Base-by-base conservation (phyloP, 2,797 vertebrate genomes). In the Aulostomus chinensis region DNA sequence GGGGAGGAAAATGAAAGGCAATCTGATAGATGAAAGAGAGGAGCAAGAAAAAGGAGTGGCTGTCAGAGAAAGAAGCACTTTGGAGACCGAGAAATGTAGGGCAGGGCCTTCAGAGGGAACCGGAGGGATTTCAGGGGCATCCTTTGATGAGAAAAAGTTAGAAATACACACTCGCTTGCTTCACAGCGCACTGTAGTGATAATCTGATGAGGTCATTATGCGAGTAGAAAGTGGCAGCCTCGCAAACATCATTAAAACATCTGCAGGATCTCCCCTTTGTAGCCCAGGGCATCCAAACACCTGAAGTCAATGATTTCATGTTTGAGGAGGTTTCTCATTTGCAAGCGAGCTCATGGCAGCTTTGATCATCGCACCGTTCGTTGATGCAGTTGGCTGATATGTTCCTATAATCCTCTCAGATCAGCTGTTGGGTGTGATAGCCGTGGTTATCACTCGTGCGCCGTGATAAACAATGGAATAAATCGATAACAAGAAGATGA, bases 11-110 rank as follows among this genome's bases (percentile, higher is more conserved):
- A 79, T 69, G 73, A 83, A 83, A 82, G 59, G 58, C 70, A 78
- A 77, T 70, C 76, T 73, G 73, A 79, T 60, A 42, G 80, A 78
- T 73, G 71, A 78, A 83, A 79, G 70, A 60, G 59, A 74, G 48
- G 63, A 81, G 59, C 56, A 60, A 63, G 69, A 62, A 58, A 72
- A 62, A 78, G 89, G 91, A 78, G 77, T 74, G 88, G 90, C 90
- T 93, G 92, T 93, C 90, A 89, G 60, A 74, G 58, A 64, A 64
- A 67, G 70, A 66, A 59, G 37, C 62, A 68, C 76, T 81, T 78
- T 53, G 52, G 76, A 83, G 78, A 58, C 47, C 34, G 15, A 22
- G 35, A 49, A 80, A 86, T 80, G 76, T 81, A 76, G 77, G 78
- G 35, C 75, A 76, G 53, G 41, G 59, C 42, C 54, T 58, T 69